A percentile compares a stretch with the other conserved stretches of the same genome.
Conservation (phyloP, 2,888 invertebrate genomes). For the Lissonota sp. region DNA sequence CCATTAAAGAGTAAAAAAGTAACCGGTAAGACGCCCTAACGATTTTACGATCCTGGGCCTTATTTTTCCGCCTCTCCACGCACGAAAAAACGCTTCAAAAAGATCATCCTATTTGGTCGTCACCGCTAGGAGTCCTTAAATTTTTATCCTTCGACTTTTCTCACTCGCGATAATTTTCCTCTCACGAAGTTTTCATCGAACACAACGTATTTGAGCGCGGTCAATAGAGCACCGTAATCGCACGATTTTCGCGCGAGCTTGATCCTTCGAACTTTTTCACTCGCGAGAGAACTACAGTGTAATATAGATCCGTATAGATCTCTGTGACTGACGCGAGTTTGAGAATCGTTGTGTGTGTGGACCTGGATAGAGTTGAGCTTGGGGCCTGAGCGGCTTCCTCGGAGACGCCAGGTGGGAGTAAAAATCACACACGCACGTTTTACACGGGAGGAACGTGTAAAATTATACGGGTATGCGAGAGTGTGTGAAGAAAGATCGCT, state of each 20-base stretch:
- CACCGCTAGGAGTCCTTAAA: no score
- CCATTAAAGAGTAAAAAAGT: no score
- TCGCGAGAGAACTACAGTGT: neutral
- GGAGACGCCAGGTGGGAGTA: constrained; percentile 79
- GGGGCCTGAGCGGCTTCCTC: constrained; percentile 52
- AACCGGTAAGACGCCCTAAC: constrained; percentile 20
- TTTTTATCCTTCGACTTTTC: neutral
- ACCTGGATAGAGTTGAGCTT: constrained; percentile 44
- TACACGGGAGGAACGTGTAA: neutral
- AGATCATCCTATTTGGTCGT: no score
- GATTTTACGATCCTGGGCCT: neutral
- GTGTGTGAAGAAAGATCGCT: constrained; percentile 16
- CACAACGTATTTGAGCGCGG: neutral
- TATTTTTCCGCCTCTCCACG: no score
- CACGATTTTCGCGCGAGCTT: constrained; percentile 7
- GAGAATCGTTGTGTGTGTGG: constrained; percentile 65
- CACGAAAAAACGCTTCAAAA: no score
- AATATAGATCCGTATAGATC: constrained; percentile 59
- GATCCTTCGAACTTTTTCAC: neutral
- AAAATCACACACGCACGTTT: constrained; percentile 64
- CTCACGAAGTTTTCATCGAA: neutral
- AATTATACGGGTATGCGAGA: neutral
- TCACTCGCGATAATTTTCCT: neutral
- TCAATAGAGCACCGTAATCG: neutral
- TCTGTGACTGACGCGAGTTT: constrained; percentile 67